These are phyloP conservation scores for Mythimna vitellina DNA, from an alignment of 2,888 invertebrate genomes.

Conservation along the genomic window DNA sequence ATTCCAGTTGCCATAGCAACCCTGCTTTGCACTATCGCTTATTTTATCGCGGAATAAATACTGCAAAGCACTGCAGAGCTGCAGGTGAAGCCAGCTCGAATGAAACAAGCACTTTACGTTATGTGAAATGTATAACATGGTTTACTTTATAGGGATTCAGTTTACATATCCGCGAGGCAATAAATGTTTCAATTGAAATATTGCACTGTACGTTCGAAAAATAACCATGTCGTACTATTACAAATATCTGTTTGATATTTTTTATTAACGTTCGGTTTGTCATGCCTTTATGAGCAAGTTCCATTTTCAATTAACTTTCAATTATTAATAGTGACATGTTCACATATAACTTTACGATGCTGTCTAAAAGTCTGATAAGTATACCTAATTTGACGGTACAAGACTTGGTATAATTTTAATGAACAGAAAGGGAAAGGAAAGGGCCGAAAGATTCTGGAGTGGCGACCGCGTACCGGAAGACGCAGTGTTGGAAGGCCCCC, in stretches of 20 bases:
- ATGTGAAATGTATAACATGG: constrained; percentile 41
- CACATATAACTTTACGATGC: constrained; percentile 11
- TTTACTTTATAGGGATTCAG: constrained; percentile 36
- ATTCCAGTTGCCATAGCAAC: constrained; percentile 34
- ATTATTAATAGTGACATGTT: constrained; percentile 9
- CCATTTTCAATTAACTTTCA: constrained; percentile 6
- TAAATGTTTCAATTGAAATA: constrained; percentile 51
- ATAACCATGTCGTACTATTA: constrained; percentile 6
- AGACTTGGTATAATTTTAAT: not conserved
- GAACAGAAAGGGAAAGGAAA: no score
- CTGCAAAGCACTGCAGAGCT: constrained; percentile 43
- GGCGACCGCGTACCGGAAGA: no score
- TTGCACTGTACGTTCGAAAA: constrained; percentile 28
- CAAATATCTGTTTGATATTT: constrained; percentile 13
- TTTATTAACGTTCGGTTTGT: constrained; percentile 14
- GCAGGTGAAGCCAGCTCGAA: constrained; percentile 36
- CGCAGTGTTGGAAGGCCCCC: no score
- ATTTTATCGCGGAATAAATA: constrained; percentile 57
- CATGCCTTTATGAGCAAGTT: not conserved
- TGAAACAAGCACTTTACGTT: constrained; percentile 51
- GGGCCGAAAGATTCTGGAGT: no score
- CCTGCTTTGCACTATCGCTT: constrained; percentile 37
- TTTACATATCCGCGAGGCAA: constrained; percentile 49
- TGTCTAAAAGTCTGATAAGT: not conserved
- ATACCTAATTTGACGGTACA: not conserved